These are phyloP conservation scores for Bhutanitis thaidina DNA, from an alignment of 2,888 invertebrate genomes.

Conservation along the genomic window DNA sequence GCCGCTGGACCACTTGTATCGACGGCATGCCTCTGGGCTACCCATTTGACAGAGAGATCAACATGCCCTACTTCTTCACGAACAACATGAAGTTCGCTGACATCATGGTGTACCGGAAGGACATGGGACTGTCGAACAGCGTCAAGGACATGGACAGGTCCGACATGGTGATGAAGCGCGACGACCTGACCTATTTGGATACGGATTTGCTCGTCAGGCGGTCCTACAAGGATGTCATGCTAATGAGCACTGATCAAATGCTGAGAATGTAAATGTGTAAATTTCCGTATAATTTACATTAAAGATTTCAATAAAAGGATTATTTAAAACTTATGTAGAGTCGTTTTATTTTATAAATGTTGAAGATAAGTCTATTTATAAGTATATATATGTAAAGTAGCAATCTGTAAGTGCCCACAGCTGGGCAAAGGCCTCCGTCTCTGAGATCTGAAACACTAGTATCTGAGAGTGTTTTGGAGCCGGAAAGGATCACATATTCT, in stretches of 20 bases:
- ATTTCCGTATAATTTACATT: no score
- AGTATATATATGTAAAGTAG: no score
- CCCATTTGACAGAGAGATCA: constrained; percentile 86
- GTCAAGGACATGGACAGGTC: constrained; percentile 58
- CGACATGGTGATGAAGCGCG: constrained; percentile 63
- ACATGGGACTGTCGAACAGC: constrained; percentile 52
- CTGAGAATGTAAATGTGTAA: constrained; percentile 42
- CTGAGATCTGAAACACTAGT: no score
- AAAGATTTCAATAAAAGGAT: no score
- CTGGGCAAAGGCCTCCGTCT: no score
- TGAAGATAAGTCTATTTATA: no score
- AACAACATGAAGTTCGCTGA: constrained; percentile 84
- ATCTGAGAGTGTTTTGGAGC: no score
- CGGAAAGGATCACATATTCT: no score
- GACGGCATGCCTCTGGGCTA: constrained; percentile 85
- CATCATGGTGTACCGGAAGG: constrained; percentile 82
- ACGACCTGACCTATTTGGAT: constrained; percentile 65
- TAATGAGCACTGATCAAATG: constrained; percentile 59
- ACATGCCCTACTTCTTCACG: constrained; percentile 79
- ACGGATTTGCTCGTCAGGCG: constrained; percentile 55
- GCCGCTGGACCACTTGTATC: constrained; percentile 75
- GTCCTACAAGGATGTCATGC: constrained; percentile 65
- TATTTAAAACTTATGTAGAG: no score
- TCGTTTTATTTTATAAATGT: no score
- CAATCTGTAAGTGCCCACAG: no score